Percentiles rank a stretch among this genome's conserved stretches.
Evolutionary conservation across 1,140 invertebrate genomes (phyloP).

Genomic region (Bombus confusus): DNA sequence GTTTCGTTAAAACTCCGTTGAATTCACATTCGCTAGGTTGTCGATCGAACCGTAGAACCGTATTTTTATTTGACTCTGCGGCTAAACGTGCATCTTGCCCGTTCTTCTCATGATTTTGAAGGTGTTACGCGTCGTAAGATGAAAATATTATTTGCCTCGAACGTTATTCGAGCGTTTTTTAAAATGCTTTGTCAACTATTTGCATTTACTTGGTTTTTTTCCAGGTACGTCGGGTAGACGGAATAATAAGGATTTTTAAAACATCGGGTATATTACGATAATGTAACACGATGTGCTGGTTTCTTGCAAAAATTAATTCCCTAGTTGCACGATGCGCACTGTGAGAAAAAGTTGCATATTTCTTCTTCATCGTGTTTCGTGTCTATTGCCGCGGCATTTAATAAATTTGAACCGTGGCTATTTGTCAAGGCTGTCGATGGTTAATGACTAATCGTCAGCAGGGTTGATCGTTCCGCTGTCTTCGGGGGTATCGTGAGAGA

Average conservation of each 20-base stretch:
- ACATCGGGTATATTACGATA: background rate
- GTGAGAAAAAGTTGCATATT: background rate
- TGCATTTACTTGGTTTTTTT: too few species aligned
- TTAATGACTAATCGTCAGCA: conserved; percentile 76
- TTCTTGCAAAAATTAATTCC: background rate
- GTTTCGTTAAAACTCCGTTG: too few species aligned
- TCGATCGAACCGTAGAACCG: background rate
- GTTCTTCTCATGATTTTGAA: background rate
- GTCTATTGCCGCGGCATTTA: conserved; percentile 15
- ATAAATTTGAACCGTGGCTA: conserved; percentile 48
- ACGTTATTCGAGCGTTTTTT: too few species aligned
- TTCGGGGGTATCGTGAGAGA: conserved; percentile 72
- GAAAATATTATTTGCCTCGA: too few species aligned
- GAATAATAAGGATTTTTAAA: background rate
- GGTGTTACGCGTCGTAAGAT: too few species aligned
- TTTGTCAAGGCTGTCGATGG: conserved; percentile 75
- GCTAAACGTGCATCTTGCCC: too few species aligned
- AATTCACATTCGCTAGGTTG: background rate
- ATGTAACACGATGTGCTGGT: background rate
- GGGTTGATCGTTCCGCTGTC: conserved; percentile 59
- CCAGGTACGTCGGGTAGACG: background rate
- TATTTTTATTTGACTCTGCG: background rate
- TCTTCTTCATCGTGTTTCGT: background rate
- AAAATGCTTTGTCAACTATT: too few species aligned
- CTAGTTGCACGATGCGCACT: background rate